Conservation (phyloP, 1,140 invertebrate genomes). For the Brachionus koreanus region DNA sequence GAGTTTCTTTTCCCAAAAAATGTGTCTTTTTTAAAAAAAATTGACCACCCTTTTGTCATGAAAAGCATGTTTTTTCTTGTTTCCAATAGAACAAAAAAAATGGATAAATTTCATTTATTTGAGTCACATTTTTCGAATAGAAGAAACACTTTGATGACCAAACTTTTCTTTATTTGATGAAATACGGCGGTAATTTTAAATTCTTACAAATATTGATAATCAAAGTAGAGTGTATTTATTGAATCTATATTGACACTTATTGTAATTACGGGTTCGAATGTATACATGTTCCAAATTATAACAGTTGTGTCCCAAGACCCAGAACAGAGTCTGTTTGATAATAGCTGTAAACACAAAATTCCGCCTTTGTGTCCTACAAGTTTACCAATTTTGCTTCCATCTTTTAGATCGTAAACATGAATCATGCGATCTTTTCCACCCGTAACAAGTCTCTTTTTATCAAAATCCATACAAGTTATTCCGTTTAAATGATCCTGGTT, state of each 20-base stretch:
- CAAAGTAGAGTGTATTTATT: conserved; percentile 22
- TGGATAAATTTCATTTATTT: no score
- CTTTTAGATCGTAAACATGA: conserved; percentile 20
- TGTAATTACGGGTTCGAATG: neutral
- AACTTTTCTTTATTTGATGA: no score
- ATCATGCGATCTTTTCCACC: conserved; percentile 17
- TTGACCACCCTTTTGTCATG: no score
- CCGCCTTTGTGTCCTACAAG: conserved; percentile 31
- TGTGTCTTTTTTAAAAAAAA: no score
- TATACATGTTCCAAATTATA: conserved; percentile 40
- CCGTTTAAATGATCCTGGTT: neutral
- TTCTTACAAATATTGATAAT: conserved; percentile 25
- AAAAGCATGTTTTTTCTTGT: no score
- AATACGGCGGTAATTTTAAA: no score
- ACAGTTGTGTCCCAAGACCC: conserved; percentile 33
- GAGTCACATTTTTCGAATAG: no score
- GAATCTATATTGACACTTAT: neutral
- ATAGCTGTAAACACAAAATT: conserved; percentile 6
- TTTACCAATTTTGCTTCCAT: conserved; percentile 24
- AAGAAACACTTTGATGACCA: no score
- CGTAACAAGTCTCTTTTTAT: conserved; percentile 33
- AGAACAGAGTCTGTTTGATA: conserved; percentile 25
- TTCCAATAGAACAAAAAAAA: no score
- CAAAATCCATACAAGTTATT: conserved; percentile 39
- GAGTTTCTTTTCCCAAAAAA: no score